A percentile compares a stretch with the other conserved stretches of the same genome.
These are phyloP conservation scores for Patagioenas fasciata DNA, from an alignment of 2,113 vertebrate genomes.

Conservation along the genomic window DNA sequence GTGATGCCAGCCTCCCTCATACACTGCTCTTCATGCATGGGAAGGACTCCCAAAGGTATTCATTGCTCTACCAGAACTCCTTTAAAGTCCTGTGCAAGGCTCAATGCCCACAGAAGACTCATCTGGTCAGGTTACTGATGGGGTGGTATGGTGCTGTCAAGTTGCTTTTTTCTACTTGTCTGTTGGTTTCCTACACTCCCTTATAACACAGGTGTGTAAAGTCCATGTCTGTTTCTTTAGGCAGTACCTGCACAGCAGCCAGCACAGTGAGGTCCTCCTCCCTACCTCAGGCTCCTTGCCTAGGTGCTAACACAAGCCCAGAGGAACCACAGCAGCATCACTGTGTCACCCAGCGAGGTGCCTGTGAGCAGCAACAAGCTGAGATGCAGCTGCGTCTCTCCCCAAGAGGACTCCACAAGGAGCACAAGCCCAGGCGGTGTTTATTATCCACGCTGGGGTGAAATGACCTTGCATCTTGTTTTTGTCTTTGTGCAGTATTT, in stretches of 20 bases:
- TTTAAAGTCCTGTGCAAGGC: not conserved
- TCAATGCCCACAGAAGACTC: not conserved
- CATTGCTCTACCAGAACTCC: not conserved
- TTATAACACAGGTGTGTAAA: not conserved
- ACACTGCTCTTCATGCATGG: not conserved
- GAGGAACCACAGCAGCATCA: not conserved
- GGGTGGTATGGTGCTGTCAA: not conserved
- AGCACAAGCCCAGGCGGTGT: accelerated
- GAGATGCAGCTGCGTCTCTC: not conserved
- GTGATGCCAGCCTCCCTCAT: not conserved
- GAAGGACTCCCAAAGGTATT: not conserved
- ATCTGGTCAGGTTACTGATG: not conserved
- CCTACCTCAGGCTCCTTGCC: too few relatives aligned
- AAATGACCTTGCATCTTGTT: not conserved
- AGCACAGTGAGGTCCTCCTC: not conserved
- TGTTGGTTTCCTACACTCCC: not conserved
- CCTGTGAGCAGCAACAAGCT: not conserved
- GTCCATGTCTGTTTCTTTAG: accelerated
- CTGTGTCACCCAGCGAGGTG: not conserved
- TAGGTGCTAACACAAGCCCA: too few relatives aligned
- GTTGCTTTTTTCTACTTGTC: not conserved
- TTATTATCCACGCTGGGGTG: not conserved
- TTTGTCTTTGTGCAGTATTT: not conserved
- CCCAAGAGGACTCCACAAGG: not conserved
- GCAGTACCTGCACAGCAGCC: not conserved